A percentile compares a stretch with the other conserved stretches of the same genome.
phyloP scores from a whole-genome alignment of 2,888 invertebrate species.

The Chrysopilus asiliformis region DNA sequence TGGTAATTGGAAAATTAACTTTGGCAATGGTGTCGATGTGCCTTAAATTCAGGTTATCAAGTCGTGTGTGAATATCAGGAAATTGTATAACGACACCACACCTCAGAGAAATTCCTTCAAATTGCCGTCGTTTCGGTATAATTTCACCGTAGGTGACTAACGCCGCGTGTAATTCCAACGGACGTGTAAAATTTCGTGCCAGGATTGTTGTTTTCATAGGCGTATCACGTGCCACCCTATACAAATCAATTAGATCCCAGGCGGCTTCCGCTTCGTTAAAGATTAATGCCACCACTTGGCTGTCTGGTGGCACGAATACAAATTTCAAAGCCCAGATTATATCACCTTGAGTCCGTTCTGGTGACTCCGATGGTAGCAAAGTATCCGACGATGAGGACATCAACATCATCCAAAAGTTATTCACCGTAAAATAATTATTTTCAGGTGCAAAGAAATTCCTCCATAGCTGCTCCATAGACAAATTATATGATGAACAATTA shows the following conservation, averaged over 20 bases:
- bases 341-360: too few species aligned
- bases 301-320: conserved; percentile 15
- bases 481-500: too few species aligned
- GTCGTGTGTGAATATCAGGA: conserved; percentile 30
- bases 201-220: conserved; percentile 19
- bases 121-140: conserved; percentile 25
- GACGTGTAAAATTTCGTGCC: conserved; percentile 13
- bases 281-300: conserved; percentile 23
- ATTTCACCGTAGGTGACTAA: conserved; percentile 23
- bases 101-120: conserved; percentile 28
- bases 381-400: too few species aligned
- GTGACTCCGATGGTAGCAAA: too few species aligned
- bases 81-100: conserved; percentile 31
- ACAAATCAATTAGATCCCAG: conserved; percentile 24
- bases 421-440: too few species aligned
- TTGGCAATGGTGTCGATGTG: conserved; percentile 37
- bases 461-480: too few species aligned
- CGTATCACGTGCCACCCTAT: conserved; percentile 25
- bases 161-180: conserved; percentile 16
- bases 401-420: too few species aligned
- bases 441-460: too few species aligned
- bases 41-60: conserved; percentile 29
- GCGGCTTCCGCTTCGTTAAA: conserved; percentile 26
- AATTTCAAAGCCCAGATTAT: not conserved
- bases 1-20: conserved; percentile 31